A percentile compares a stretch with the other conserved stretches of the same genome.
Evolutionary conservation across 2,888 invertebrate genomes (phyloP).

Genomic region (Ctena decussata): DNA sequence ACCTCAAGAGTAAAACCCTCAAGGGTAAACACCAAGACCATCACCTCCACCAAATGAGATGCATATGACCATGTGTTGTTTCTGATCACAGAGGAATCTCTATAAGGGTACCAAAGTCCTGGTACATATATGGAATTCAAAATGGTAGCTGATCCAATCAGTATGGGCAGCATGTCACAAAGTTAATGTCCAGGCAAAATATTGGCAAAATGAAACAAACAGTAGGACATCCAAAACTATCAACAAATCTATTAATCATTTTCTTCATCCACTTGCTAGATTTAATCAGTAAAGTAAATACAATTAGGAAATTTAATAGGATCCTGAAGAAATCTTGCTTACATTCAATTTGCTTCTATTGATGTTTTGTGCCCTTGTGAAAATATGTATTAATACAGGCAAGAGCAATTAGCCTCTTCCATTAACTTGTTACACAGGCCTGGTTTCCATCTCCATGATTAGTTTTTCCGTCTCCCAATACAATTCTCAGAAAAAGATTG

Average conservation of each 20-base stretch:
- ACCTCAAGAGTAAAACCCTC: no score
- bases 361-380: conserved; percentile 24
- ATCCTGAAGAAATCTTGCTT: conserved; percentile 53
- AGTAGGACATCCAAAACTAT: background rate
- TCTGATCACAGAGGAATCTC: no score
- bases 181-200: no score
- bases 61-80: no score
- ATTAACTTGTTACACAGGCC: conserved; percentile 1
- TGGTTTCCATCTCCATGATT: background rate
- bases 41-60: no score
- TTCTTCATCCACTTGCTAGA: conserved; percentile 42
- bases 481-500: background rate
- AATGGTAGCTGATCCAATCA: no score
- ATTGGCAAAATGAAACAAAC: background rate
- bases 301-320: conserved; percentile 66
- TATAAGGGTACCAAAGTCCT: no score
- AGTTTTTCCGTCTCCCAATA: background rate
- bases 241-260: conserved; percentile 52
- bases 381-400: conserved; percentile 25
- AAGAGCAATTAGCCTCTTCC: conserved; percentile 11
- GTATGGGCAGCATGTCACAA: no score
- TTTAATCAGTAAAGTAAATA: conserved; percentile 65
- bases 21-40: no score
- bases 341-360: conserved; percentile 21
- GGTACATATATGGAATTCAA: no score